Evolutionary conservation across 2,888 invertebrate genomes (phyloP).

Genomic region (Spodoptera littoralis): DNA sequence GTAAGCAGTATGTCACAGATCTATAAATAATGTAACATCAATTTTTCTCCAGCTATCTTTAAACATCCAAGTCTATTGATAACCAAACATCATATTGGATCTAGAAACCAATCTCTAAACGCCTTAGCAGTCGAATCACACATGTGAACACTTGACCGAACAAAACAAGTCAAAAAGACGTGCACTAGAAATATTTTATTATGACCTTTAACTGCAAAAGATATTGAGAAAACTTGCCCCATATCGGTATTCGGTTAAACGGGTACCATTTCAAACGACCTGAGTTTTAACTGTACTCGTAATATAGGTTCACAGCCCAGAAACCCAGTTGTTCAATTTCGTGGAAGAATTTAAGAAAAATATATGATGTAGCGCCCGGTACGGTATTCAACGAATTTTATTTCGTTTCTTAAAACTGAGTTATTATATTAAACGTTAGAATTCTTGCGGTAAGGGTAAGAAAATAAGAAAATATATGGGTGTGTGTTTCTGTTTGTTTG

Average conservation of each 20-base stretch:
- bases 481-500: constrained; percentile 25
- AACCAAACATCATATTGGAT: too few species aligned
- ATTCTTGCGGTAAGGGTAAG: constrained; percentile 12
- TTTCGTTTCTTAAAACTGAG: constrained; percentile 36
- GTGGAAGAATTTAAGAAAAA: constrained; percentile 55
- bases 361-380: constrained; percentile 36
- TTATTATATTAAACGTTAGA: constrained; percentile 34
- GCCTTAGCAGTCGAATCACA: too few species aligned
- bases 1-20: too few species aligned
- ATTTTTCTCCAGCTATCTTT: too few species aligned
- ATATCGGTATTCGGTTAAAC: constrained; percentile 33
- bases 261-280: constrained; percentile 31
- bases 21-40: too few species aligned
- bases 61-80: too few species aligned
- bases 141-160: too few species aligned
- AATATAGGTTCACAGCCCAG: constrained; percentile 23
- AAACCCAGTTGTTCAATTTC: constrained; percentile 56
- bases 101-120: too few species aligned
- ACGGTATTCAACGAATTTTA: constrained; percentile 38
- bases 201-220: constrained; percentile 19
- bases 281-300: constrained; percentile 26
- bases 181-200: constrained; percentile 3
- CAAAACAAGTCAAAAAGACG: too few species aligned
- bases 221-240: constrained; percentile 30
- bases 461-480: constrained; percentile 19